Evolutionary conservation across 2,113 vertebrate genomes (phyloP), one percentile per base, ranked within the genome.

Genomic region (Haemorhous mexicanus): DNA sequence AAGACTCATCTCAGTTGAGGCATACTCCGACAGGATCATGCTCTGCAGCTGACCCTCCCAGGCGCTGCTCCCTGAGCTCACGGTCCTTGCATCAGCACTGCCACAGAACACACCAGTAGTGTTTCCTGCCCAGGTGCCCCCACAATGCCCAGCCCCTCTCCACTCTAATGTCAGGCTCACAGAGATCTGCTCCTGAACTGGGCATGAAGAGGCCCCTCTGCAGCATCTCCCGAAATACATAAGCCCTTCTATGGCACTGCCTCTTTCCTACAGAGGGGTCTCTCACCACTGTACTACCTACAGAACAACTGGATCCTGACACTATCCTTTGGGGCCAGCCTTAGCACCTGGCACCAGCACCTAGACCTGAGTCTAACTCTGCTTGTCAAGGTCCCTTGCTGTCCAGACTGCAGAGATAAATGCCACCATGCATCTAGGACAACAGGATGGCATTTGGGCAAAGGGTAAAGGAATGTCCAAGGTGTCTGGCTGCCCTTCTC

Each of bases 1-100:
- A 78, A 99, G 98, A 97, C 99, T 99, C 99, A 99, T 99, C 97
- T 99, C 99, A 1, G 99, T 99, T 68, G 99, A 99, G 23, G 99
- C 99, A 0, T 99, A 99, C 92, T 99, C 99, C 1, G 99, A 99
- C 62, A 99, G 97, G 91, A 99, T 98, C 97, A 99, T 96, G 97
- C 99, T 99, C 96, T 99, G 99, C 43, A 99, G 97, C 62, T 99
- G 99, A 72, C 99, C 99, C 96, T 99, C 99, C 99, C 99, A 99
- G 27, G 98, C 98, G 6, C 99, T 99, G 98, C 99, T 99, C 62
- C 99, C 99, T 1, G 99, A 99, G 94, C 99, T 99, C 96, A 98
- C 97, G 3, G 98, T 99, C 77, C 98, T 98, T 17, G 99, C 98
- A 52, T 99, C 99, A 3, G 98, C 98, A 53, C 99, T 99, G 97